Evolutionary conservation across 2,888 invertebrate genomes (phyloP), one percentile per base, ranked within the genome.

Genomic region (Linnaemya vulpina): DNA sequence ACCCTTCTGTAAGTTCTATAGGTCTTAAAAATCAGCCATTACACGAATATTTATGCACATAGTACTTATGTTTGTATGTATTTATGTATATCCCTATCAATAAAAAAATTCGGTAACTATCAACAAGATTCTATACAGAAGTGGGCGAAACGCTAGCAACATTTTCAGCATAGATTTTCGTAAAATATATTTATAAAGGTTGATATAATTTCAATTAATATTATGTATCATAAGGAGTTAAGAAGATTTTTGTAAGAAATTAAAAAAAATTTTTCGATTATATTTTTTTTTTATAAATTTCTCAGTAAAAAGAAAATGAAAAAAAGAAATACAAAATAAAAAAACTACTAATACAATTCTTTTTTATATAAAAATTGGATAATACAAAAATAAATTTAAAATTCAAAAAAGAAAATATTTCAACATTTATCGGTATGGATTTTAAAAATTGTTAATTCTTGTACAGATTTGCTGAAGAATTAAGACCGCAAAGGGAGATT

Each of bases 271-370:
- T 2, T 11, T 35, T 58, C 3, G 9, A 58, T 35, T 35, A 9
- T 35, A n/a, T n/a, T n/a, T n/a, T 60, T 60, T 17, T 38, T 60
- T 60, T 60, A 35, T 17, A 60, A 35, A 60, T 60, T 58, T 38
- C 35, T 38, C 35, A 17, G 35, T 60, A 58, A 58, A 55, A 20
- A 3, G 10, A 51, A 55, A 55, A 11, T 40, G 13, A 20, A 60
- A 58, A 35, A n/a, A n/a, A 8, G 8, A n/a, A 58, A 11, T n/a
- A 9, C 30, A 58, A 22, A 55, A 55, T 15, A 58, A 60, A 17
- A 60, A 13, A 60, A n/a, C 3, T 55, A 55, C 25, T 22, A 3
- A 13, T 60, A 58, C 30, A 58, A 9, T 58, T 35, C 2, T 60
- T 60, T 60, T 60, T 60, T 60, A 20, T 35, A 30, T 38, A 15